A percentile compares a stretch with the other conserved stretches of the same genome.
Conservation (phyloP, 2,797 vertebrate genomes). For the Myripristis jacobus region DNA sequence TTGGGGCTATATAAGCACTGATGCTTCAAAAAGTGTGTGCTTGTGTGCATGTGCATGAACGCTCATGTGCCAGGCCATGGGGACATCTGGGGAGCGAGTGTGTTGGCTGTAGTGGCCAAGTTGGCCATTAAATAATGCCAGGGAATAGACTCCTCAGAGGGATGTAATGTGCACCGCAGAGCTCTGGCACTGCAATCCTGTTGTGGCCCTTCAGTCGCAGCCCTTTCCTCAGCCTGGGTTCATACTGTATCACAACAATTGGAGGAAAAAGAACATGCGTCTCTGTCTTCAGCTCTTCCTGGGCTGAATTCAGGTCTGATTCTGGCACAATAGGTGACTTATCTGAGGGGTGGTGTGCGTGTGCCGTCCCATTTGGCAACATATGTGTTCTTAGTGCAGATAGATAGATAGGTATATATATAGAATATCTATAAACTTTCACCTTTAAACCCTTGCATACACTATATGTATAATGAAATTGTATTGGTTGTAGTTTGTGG, state of each 20-base stretch:
- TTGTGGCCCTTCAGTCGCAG: conserved; percentile 31
- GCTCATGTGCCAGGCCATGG: conserved; percentile 55
- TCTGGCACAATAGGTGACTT: conserved; percentile 11
- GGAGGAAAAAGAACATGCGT: background rate
- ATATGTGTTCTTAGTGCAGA: background rate
- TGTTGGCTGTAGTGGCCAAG: conserved; percentile 63
- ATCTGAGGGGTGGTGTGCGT: background rate
- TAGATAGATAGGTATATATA: no score
- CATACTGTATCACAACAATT: conserved; percentile 17
- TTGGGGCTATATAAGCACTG: conserved; percentile 38
- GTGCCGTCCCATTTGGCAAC: background rate
- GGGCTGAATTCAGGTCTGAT: conserved; percentile 6
- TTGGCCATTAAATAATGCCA: conserved; percentile 67
- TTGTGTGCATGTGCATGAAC: conserved; percentile 65
- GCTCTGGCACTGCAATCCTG: conserved; percentile 56
- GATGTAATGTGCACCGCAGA: conserved; percentile 70
- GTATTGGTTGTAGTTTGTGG: no score
- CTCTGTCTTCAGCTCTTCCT: conserved; percentile 3
- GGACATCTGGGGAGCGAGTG: conserved; percentile 73
- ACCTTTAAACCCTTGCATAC: no score
- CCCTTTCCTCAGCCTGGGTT: conserved; percentile 27
- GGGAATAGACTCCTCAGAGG: conserved; percentile 64
- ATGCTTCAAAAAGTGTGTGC: conserved; percentile 32
- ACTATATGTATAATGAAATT: no score
- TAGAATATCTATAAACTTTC: no score